Evolutionary conservation across 1,140 invertebrate genomes (phyloP).

Genomic region (Galendromus occidentalis): DNA sequence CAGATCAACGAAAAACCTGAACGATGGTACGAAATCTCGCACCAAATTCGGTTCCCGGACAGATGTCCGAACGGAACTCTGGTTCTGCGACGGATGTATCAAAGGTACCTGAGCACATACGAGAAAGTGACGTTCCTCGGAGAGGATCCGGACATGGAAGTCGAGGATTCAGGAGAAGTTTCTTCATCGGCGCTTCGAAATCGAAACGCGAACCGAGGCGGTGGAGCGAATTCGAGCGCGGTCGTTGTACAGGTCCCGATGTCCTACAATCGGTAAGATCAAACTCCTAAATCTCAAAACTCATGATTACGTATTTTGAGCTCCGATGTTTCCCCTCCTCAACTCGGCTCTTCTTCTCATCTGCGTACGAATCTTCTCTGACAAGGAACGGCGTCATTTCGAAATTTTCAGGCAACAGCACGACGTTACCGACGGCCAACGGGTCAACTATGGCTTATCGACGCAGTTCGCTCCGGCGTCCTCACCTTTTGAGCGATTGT

Average conservation of each 20-base stretch:
- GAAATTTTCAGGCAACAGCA: conserved; percentile 19
- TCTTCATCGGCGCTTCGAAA: neutral
- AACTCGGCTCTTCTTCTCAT: too few relatives aligned
- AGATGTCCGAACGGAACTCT: conserved; percentile 12
- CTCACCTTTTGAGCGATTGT: conserved; percentile 58
- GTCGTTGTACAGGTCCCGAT: conserved; percentile 49
- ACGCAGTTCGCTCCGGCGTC: conserved; percentile 48
- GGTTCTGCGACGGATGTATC: conserved; percentile 21
- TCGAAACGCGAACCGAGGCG: conserved; percentile 34
- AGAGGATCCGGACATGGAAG: conserved; percentile 45
- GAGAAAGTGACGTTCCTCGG: conserved; percentile 65
- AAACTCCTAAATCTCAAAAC: too few relatives aligned
- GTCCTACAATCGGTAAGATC: conserved; percentile 48
- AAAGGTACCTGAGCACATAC: conserved; percentile 56
- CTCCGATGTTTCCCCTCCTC: too few relatives aligned
- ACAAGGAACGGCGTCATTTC: neutral
- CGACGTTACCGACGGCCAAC: conserved; percentile 16
- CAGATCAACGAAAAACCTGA: conserved; percentile 13
- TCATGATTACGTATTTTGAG: conserved; percentile 11
- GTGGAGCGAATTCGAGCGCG: conserved; percentile 43
- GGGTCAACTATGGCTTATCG: conserved; percentile 44
- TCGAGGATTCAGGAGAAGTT: conserved; percentile 47
- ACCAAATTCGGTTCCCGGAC: conserved; percentile 7
- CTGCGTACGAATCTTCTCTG: conserved; percentile 2
- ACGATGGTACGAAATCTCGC: conserved; percentile 12